Evolutionary conservation across 2,888 invertebrate genomes (phyloP).

Genomic region (Lithophane socia): DNA sequence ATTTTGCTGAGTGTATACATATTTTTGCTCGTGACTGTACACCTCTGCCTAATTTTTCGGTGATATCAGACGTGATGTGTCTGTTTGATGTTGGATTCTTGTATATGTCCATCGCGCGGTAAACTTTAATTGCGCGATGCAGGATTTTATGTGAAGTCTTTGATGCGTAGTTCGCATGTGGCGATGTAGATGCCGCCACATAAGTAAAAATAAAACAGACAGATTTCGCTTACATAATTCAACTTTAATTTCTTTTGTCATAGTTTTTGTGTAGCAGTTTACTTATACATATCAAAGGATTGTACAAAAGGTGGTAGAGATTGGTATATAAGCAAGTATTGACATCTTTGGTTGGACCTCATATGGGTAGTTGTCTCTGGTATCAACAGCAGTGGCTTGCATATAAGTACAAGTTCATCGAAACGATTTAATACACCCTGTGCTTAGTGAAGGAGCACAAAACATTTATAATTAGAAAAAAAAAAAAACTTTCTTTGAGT

Average conservation of each 20-base stretch:
- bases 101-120: too few species aligned
- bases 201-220: slow-evolving; percentile 6
- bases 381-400: neutral
- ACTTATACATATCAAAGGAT: neutral
- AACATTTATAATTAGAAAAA: neutral
- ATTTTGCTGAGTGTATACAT: too few species aligned
- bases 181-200: too few species aligned
- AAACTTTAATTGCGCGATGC: too few species aligned
- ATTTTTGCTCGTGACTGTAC: too few species aligned
- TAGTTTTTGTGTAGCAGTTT: neutral
- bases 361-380: neutral
- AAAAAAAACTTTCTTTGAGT: too few species aligned
- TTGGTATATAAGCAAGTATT: neutral
- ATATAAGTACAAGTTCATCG: neutral
- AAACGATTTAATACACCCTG: neutral
- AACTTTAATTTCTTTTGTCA: slow-evolving; percentile 12
- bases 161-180: too few species aligned
- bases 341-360: neutral
- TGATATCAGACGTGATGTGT: too few species aligned
- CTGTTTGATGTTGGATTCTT: too few species aligned
- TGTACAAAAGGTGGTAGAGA: neutral
- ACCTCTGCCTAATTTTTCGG: too few species aligned
- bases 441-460: neutral
- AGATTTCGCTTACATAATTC: neutral
- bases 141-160: too few species aligned